Percentiles rank a stretch among this genome's conserved stretches.
phyloP scores from a whole-genome alignment of 2,888 invertebrate species.

The Odontocerum albicorne region DNA sequence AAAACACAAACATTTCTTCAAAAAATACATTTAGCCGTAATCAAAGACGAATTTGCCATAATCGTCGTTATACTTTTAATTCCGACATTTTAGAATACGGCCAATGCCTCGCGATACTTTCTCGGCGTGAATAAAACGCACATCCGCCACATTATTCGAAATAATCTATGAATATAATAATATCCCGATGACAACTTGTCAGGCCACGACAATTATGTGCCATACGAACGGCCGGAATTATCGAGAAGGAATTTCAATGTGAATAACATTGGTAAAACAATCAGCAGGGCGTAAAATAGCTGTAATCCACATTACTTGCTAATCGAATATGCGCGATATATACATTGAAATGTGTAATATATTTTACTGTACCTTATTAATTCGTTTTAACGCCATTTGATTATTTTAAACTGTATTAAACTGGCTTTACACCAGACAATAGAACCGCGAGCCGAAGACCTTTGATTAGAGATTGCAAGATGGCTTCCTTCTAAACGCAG shows the following conservation, averaged over 20 bases:
- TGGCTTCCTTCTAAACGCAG: slow-evolving; percentile 72
- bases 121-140: slow-evolving; percentile 42
- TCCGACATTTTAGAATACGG: slow-evolving; percentile 62
- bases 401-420: slow-evolving; percentile 70
- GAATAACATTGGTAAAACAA: slow-evolving; percentile 68
- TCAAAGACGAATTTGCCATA: slow-evolving; percentile 24
- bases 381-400: slow-evolving; percentile 96
- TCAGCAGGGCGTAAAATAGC: slow-evolving; percentile 55
- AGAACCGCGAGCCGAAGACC: slow-evolving; percentile 82
- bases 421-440: slow-evolving; percentile 80
- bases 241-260: slow-evolving; percentile 63
- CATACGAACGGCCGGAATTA: slow-evolving; percentile 44
- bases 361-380: slow-evolving; percentile 79
- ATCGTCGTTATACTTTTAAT: slow-evolving; percentile 42
- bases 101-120: slow-evolving; percentile 54
- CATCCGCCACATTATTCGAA: not conserved
- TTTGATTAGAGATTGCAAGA: slow-evolving; percentile 62
- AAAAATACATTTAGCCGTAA: slow-evolving; percentile 12
- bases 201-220: slow-evolving; percentile 26
- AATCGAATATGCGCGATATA: slow-evolving; percentile 32
- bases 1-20: not conserved
- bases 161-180: not conserved
- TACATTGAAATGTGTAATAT: not conserved
- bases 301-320: slow-evolving; percentile 42
- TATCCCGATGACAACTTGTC: slow-evolving; percentile 17